phyloP scores from a whole-genome alignment of 2,797 vertebrate genomes.

The Hemitrygon akajei region DNA sequence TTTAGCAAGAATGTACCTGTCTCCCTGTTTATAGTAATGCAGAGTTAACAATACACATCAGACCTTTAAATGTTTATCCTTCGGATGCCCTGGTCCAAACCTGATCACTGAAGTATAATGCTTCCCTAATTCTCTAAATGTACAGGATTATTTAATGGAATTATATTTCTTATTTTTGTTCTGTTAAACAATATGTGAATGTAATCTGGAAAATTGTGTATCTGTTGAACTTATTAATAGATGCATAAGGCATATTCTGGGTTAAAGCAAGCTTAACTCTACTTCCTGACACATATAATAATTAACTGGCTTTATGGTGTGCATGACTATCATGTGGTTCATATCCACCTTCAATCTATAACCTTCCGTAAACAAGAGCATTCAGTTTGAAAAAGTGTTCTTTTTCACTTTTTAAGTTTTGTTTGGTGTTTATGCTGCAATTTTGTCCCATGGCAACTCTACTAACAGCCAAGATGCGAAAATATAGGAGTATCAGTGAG shows the following conservation, averaged over 20 bases:
- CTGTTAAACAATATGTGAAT: neutral
- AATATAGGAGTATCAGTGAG: no score
- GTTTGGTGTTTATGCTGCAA: neutral
- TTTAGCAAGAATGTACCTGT: neutral
- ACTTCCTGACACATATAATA: conserved; percentile 24
- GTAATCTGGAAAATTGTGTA: neutral
- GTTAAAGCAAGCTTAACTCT: conserved; percentile 3
- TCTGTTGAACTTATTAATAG: conserved; percentile 12
- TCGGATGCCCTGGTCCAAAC: neutral
- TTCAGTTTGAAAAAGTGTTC: neutral
- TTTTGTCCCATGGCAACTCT: neutral
- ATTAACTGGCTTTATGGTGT: conserved; percentile 30
- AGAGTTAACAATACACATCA: neutral
- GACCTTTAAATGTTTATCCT: neutral
- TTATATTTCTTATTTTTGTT: neutral
- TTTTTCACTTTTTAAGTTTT: neutral
- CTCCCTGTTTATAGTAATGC: neutral
- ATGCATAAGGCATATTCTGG: neutral
- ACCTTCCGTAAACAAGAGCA: conserved; percentile 8
- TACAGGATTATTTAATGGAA: neutral
- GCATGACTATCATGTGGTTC: neutral
- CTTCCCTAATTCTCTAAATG: neutral
- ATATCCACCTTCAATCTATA: conserved; percentile 13
- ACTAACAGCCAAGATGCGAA: neutral
- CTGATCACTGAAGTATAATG: conserved; percentile 4